These are phyloP conservation scores for Plecturocebus donacophilus DNA, from an alignment of 2,113 vertebrate genomes.

Conservation along the genomic window DNA sequence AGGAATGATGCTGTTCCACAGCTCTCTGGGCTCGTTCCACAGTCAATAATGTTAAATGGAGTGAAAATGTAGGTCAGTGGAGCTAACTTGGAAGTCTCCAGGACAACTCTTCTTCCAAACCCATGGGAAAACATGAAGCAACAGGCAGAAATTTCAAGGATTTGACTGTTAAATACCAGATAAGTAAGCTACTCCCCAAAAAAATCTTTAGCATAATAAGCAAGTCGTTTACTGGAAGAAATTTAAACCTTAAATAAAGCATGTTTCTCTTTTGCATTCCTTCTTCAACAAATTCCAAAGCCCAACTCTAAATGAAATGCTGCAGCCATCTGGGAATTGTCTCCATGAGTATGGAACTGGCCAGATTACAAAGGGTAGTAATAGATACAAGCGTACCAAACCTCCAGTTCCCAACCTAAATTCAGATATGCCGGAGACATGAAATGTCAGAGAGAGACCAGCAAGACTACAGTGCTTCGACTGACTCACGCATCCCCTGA, in stretches of 20 bases:
- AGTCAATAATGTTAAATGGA: not conserved
- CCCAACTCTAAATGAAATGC: not conserved
- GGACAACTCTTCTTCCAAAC: not conserved
- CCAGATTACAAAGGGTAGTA: not conserved
- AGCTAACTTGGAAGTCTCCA: not conserved
- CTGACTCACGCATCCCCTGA: not conserved
- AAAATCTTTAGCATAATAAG: not conserved
- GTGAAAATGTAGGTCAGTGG: not conserved
- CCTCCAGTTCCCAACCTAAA: not conserved
- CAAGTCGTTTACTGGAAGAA: not conserved
- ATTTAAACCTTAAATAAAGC: not conserved
- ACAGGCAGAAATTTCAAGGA: not conserved
- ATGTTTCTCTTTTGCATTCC: not conserved
- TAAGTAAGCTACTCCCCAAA: not conserved
- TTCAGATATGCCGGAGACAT: not conserved
- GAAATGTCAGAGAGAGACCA: too few relatives aligned
- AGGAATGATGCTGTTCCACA: accelerated
- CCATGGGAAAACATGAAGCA: not conserved
- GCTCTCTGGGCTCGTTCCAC: not conserved
- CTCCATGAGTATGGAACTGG: not conserved
- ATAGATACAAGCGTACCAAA: not conserved
- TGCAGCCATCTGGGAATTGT: not conserved
- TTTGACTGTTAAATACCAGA: not conserved
- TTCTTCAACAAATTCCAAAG: not conserved
- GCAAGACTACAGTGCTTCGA: not conserved